Conservation (phyloP, 1,140 invertebrate species). For the Grapholita molesta region DNA sequence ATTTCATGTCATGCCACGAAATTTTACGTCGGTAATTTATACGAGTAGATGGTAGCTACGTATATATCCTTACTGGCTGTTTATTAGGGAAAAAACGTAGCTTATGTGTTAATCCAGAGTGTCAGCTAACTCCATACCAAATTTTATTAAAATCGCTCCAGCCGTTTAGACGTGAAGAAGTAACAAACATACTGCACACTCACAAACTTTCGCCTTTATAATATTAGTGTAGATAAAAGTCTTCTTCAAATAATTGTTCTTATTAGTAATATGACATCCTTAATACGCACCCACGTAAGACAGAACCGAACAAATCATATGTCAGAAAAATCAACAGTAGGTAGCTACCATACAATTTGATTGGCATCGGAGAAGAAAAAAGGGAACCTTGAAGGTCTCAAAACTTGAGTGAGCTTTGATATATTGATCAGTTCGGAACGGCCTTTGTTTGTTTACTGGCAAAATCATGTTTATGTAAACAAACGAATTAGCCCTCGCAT, state of each 20-base stretch:
- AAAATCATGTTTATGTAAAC: neutral
- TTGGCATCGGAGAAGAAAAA: constrained; percentile 23
- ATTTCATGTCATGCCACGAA: neutral
- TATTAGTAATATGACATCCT: neutral
- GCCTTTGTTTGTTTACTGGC: neutral
- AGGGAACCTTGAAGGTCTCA: constrained; percentile 27
- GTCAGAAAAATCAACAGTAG: constrained; percentile 5
- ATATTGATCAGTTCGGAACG: constrained; percentile 28
- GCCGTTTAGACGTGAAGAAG: no score
- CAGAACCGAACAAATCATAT: neutral
- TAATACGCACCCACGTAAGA: no score
- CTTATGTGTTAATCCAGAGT: no score
- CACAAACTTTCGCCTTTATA: no score
- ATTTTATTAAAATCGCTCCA: no score
- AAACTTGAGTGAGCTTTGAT: constrained; percentile 30
- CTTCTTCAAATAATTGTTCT: neutral
- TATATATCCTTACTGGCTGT: no score
- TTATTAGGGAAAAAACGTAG: no score
- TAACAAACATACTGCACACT: no score
- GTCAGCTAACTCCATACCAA: no score
- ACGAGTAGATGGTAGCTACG: no score
- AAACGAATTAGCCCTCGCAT: neutral
- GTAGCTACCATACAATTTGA: no score
- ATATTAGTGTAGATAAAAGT: no score
- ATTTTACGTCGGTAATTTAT: neutral